These are phyloP conservation scores for Himalopsyche anomala DNA, from an alignment of 2,888 invertebrate species.

Conservation along the genomic window DNA sequence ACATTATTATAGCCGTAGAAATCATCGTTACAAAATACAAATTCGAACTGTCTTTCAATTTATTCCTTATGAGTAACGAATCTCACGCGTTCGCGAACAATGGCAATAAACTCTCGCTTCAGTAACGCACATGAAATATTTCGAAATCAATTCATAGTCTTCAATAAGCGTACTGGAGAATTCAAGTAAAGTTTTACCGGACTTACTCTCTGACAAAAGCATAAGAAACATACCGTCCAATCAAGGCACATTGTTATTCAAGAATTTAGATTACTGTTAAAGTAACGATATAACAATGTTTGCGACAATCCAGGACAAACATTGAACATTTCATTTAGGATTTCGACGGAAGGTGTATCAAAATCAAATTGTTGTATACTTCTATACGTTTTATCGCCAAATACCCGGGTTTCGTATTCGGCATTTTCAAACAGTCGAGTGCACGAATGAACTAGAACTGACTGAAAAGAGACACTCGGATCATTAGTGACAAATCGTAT, in stretches of 20 bases:
- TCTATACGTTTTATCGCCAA: no score
- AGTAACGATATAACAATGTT: no score
- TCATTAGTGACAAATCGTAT: no score
- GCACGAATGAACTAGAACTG: no score
- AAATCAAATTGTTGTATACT: no score
- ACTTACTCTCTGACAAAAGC: not conserved
- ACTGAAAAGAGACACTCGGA: no score
- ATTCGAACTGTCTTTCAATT: not conserved
- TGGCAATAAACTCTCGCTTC: not conserved
- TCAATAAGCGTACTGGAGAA: not conserved
- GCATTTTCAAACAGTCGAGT: no score
- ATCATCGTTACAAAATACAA: slow-evolving; percentile 55
- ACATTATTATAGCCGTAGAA: slow-evolving; percentile 29
- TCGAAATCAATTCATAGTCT: not conserved
- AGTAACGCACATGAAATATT: not conserved
- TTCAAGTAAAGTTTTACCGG: not conserved
- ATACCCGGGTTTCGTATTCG: no score
- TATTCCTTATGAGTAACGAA: not conserved
- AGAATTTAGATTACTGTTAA: not conserved
- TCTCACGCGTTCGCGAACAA: slow-evolving; percentile 30
- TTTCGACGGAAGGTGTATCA: no score
- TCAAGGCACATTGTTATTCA: not conserved
- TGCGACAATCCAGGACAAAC: no score
- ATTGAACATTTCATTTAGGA: no score
- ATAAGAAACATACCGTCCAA: not conserved